Evolutionary conservation across 2,888 invertebrate species (phyloP).

Genomic region (Acronicta leporina): DNA sequence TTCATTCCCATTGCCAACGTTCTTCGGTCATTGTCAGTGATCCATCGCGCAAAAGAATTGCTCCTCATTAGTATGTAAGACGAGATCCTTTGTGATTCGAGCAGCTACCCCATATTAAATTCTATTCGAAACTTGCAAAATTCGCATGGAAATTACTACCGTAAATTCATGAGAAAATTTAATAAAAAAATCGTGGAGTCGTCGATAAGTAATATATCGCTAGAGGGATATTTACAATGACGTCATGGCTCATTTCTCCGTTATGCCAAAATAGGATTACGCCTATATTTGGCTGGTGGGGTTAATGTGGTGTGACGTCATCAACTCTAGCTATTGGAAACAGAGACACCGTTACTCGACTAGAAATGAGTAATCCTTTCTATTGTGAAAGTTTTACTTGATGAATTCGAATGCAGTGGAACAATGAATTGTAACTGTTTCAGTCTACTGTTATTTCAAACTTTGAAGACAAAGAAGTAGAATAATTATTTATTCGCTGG

Average conservation of each 20-base stretch:
- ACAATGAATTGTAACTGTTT: conserved; percentile 24
- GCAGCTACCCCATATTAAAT: conserved; percentile 13
- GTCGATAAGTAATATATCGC: conserved; percentile 2
- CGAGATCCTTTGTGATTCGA: conserved; percentile 22
- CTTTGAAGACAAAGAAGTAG: neutral
- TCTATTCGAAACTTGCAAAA: conserved; percentile 7
- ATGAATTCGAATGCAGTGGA: conserved; percentile 16
- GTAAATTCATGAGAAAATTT: conserved; percentile 9
- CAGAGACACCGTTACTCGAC: conserved; percentile 19
- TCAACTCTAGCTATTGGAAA: conserved; percentile 17
- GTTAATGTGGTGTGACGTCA: conserved; percentile 38
- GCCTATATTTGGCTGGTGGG: conserved; percentile 31
- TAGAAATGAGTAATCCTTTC: conserved; percentile 23
- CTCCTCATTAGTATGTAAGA: conserved; percentile 28
- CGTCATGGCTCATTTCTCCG: conserved; percentile 6
- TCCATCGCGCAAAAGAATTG: conserved; percentile 16
- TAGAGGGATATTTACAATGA: conserved; percentile 11
- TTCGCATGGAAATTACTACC: conserved; percentile 29
- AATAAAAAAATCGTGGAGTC: conserved; percentile 2
- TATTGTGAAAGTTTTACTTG: conserved; percentile 35
- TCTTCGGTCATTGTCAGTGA: conserved; percentile 19
- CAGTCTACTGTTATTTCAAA: conserved; percentile 17
- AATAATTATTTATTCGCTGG: neutral
- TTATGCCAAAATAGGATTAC: conserved; percentile 23
- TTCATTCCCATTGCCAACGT: conserved; percentile 10